Conservation (phyloP, 2,113 vertebrate species). For the Sturnus vulgaris region DNA sequence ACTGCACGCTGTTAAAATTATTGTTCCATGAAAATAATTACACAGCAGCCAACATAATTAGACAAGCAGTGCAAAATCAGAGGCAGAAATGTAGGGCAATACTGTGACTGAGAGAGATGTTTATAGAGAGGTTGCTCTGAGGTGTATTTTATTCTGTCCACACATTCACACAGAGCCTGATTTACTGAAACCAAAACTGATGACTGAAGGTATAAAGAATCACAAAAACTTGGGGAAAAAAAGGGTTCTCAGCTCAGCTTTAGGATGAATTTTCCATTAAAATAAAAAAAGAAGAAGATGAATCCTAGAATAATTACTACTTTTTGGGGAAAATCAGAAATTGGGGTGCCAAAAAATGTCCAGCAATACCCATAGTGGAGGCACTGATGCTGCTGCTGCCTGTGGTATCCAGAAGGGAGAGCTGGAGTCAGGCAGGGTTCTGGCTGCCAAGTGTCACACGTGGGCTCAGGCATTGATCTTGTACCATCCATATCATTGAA, state of each 20-base stretch:
- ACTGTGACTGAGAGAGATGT: neutral
- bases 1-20: slow-evolving; percentile 44
- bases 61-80: neutral
- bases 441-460: neutral
- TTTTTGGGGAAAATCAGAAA: neutral
- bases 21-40: slow-evolving; percentile 68
- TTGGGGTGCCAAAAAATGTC: neutral
- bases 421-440: neutral
- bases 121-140: neutral
- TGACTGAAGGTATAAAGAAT: neutral
- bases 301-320: neutral
- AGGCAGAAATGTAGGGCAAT: neutral
- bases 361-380: neutral
- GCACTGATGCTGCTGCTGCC: neutral
- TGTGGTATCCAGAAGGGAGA: neutral
- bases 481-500: rapidly evolving
- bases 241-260: neutral
- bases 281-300: neutral
- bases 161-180: neutral
- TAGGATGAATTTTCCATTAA: neutral
- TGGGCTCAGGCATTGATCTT: neutral
- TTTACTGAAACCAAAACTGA: neutral
- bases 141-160: slow-evolving; percentile 19
- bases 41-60: slow-evolving; percentile 58
- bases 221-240: neutral